These are phyloP conservation scores for Anas bahamensis DNA, from an alignment of 2,797 vertebrate genomes.

Conservation along the genomic window DNA sequence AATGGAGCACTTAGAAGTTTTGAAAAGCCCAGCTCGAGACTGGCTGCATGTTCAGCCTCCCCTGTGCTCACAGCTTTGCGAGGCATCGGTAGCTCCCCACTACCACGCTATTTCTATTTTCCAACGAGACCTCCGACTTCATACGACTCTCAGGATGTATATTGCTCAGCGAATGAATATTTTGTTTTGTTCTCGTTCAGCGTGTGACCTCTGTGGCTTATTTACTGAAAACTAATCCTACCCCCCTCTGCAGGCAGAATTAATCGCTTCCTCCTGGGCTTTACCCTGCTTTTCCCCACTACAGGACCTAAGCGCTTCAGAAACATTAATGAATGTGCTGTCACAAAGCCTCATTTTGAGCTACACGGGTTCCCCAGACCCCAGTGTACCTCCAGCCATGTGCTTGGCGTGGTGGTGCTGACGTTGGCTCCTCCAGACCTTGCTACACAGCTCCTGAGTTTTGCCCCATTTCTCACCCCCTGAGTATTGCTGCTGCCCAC, in stretches of 20 bases:
- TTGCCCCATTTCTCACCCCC: fast-evolving
- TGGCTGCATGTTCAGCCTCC: not conserved
- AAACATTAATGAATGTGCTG: not conserved
- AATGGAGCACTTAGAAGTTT: not conserved
- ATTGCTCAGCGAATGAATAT: fast-evolving
- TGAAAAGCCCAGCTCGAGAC: not conserved
- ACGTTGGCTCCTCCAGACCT: not conserved
- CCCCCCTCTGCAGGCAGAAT: not conserved
- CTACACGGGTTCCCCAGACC: not conserved
- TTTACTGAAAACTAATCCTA: not conserved
- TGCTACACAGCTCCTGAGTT: fast-evolving
- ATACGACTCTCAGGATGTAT: not conserved
- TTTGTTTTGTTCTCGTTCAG: not conserved
- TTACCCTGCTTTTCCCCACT: not conserved
- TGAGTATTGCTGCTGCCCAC: fast-evolving
- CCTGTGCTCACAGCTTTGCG: not conserved
- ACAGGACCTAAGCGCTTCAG: not conserved
- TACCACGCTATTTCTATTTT: not conserved
- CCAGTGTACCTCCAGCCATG: fast-evolving
- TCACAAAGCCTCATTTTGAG: not conserved
- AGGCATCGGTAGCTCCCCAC: not conserved
- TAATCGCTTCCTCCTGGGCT: not conserved
- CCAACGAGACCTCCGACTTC: fast-evolving
- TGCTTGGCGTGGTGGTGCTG: fast-evolving
- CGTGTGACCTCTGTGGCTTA: not conserved